Percentiles rank a stretch among this genome's conserved stretches.
phyloP scores from a whole-genome alignment of 1,140 invertebrate species.

The Plectrocnemia conspersa region DNA sequence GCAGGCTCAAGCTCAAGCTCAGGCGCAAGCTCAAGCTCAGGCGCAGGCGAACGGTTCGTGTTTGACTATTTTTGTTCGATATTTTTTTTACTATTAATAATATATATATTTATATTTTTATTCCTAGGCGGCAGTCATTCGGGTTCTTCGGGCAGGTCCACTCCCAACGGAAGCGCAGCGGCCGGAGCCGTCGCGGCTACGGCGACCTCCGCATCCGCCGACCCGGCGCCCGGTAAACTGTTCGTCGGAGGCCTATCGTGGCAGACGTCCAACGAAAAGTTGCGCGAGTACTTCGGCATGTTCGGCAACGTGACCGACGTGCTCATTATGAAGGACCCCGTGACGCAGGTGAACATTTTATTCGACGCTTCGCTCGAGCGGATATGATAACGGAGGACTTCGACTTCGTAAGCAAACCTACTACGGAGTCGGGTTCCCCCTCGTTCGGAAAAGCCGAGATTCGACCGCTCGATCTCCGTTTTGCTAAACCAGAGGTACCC shows the following conservation, averaged over 20 bases:
- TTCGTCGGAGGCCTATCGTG: conserved; percentile 88
- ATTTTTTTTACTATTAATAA: background rate
- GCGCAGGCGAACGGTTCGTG: conserved; percentile 21
- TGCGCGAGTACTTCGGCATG: conserved; percentile 86
- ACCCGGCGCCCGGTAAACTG: conserved; percentile 81
- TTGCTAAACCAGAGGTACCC: conserved; percentile 5
- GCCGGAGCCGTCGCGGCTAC: conserved; percentile 39
- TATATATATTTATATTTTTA: background rate
- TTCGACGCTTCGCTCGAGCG: background rate
- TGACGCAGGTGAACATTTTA: conserved; percentile 68
- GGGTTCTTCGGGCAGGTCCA: conserved; percentile 68
- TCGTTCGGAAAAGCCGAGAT: no score
- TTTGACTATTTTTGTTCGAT: background rate
- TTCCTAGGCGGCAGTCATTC: conserved; percentile 52
- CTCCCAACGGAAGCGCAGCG: conserved; percentile 54
- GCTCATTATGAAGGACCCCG: conserved; percentile 90
- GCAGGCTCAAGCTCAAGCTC: conserved; percentile 30
- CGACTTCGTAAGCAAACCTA: no score
- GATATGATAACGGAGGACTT: no score
- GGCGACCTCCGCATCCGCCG: conserved; percentile 46
- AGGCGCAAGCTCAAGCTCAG: conserved; percentile 29
- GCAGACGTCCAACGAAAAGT: conserved; percentile 86
- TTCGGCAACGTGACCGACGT: conserved; percentile 89
- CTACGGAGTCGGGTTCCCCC: no score
- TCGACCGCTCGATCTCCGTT: conserved; percentile 2